Evolutionary conservation across 2,888 invertebrate species (phyloP), one percentile per base, ranked within the genome.

Genomic region (Tuberolachnus salignus): DNA sequence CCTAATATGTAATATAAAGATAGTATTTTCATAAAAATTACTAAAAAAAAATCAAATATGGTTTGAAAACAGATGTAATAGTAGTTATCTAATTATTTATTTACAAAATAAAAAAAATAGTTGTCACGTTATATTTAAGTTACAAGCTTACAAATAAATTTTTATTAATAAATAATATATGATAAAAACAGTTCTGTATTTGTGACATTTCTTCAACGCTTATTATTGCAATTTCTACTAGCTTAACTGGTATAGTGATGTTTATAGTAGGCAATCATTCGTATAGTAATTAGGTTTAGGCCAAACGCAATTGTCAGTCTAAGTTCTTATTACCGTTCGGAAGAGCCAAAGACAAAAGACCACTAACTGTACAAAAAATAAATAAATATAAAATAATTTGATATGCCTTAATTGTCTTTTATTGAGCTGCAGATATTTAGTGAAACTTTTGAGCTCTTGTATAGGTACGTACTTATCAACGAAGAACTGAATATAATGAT

Each of bases 271-370:
- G 34, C 6, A 34, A 3, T 34, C 34, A 4, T 34, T 34, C 6
- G 6, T 34, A 34, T 6, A 34, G 34, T 34, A 34, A n/a, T n/a
- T 19, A 9, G 19, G 1, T 8, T 10, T 19, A 13, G 16, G 3
- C 3, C 9, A 14, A 51, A 13, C n/a, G 13, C 13, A 46, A 57
- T 16, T 26, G 42, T 84, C 88, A 91, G 85, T 91, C 91, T 85
- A 92, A 86, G 57, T 91, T 91, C 84, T 91, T 91, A 84, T 90
- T 89, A 83, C 92, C 92, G 86, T 88, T 91, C 84, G 92, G 92
- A 85, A 93, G 87, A 85, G 92, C 87, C 86, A 92, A 89, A 86
- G 92, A 92, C 82, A 92, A 87, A 82, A 91, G 85, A 81, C 91
- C 92, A 86, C 92, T 91, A 84, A 89, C 92, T 92, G 87, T 51